Evolutionary conservation across 2,888 invertebrate genomes (phyloP).

Genomic region (Octodonta nipae): DNA sequence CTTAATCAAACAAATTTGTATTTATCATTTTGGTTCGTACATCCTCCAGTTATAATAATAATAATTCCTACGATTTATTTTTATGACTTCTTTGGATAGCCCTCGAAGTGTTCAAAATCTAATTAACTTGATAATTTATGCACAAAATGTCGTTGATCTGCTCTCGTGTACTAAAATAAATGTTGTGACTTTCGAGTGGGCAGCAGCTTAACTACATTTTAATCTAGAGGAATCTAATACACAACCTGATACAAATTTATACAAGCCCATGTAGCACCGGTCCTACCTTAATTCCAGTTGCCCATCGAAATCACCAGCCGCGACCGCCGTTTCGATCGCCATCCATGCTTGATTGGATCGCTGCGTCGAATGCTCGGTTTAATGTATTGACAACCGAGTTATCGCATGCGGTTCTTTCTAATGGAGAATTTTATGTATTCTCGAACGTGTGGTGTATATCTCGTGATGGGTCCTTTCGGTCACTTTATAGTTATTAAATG

Average conservation of each 20-base stretch:
- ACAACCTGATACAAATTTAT: constrained; percentile 37
- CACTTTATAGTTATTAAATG: neutral
- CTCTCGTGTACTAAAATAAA: constrained; percentile 4
- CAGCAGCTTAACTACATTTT: constrained; percentile 35
- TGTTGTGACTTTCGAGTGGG: constrained; percentile 25
- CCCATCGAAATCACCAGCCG: neutral
- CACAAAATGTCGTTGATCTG: constrained; percentile 1
- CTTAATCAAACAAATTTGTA: too few relatives aligned
- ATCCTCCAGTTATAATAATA: too few relatives aligned
- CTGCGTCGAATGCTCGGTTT: neutral
- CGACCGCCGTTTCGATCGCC: neutral
- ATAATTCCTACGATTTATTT: constrained; percentile 3
- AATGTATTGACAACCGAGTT: constrained; percentile 1
- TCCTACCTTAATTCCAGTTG: constrained; percentile 28
- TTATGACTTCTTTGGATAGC: constrained; percentile 4
- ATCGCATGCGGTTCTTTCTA: constrained; percentile 1
- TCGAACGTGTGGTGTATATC: neutral
- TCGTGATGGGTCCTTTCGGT: neutral
- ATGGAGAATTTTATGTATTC: constrained; percentile 1
- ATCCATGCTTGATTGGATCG: neutral
- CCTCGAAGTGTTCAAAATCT: constrained; percentile 3
- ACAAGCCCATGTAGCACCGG: constrained; percentile 34
- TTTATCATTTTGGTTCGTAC: too few relatives aligned
- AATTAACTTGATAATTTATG: constrained; percentile 4
- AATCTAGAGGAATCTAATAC: constrained; percentile 36